A percentile compares a stretch with the other conserved stretches of the same genome.
Conservation (phyloP, 2,113 vertebrate species). For the western clawed frog (Xenopus tropicalis) region DNA sequence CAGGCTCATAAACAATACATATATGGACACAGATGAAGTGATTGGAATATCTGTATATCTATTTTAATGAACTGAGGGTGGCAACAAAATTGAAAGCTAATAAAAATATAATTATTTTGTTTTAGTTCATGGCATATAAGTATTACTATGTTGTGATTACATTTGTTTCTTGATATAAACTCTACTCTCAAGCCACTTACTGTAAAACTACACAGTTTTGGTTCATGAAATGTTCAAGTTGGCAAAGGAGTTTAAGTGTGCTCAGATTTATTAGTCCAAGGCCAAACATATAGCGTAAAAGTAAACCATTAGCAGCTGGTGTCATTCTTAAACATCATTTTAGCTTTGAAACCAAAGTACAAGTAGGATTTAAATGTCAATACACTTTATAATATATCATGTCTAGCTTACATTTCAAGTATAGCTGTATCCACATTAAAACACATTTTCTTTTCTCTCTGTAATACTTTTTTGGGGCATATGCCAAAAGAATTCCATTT, state of each 20-base stretch:
- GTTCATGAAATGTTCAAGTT: not conserved
- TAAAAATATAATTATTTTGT: too few relatives aligned
- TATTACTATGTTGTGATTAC: too few relatives aligned
- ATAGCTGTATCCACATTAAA: conserved; percentile 3
- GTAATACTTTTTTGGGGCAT: conserved; percentile 13
- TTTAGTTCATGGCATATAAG: too few relatives aligned
- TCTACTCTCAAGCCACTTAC: too few relatives aligned
- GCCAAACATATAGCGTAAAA: not conserved
- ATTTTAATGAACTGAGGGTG: too few relatives aligned
- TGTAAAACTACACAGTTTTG: too few relatives aligned
- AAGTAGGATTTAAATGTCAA: conserved; percentile 3
- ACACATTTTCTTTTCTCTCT: conserved; percentile 4
- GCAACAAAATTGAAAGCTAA: too few relatives aligned
- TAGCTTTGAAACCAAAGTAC: conserved; percentile 9
- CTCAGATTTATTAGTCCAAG: not conserved
- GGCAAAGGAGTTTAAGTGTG: not conserved
- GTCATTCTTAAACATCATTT: conserved; percentile 13
- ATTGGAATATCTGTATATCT: too few relatives aligned
- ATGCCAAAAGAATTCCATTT: conserved; percentile 18
- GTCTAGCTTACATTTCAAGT: conserved; percentile 18
- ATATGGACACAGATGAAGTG: too few relatives aligned
- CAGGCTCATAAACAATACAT: too few relatives aligned
- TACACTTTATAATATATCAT: conserved; percentile 23
- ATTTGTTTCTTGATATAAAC: too few relatives aligned
- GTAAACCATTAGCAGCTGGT: conserved; percentile 1